Evolutionary conservation across 64 coral and sea anemone species (phyloP).

Genomic region (Exaiptasia diaphana): DNA sequence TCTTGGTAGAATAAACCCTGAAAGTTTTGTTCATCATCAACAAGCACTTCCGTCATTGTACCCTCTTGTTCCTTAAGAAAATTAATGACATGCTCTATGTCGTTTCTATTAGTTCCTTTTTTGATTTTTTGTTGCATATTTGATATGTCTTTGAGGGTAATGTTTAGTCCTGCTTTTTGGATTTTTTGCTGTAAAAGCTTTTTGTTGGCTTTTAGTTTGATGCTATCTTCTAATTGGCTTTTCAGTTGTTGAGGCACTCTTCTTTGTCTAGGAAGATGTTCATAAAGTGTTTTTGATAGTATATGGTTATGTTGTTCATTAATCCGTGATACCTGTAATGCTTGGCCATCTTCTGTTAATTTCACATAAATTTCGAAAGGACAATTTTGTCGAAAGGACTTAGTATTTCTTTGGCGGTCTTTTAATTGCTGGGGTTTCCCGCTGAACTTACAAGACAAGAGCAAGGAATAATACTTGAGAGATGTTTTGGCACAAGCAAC

Average conservation of each 20-base stretch:
- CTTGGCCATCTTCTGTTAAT: conserved; percentile 7
- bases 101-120: conserved; percentile 23
- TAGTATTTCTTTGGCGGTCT: conserved; percentile 29
- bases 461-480: conserved; percentile 22
- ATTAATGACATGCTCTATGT: conserved; percentile 13
- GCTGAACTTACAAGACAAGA: conserved; percentile 19
- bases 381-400: conserved; percentile 48
- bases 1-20: conserved; percentile 55
- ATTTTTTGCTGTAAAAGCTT: conserved; percentile 44
- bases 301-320: conserved; percentile 19
- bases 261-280: conserved; percentile 11
- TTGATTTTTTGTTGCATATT: conserved; percentile 49
- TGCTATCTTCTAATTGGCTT: conserved; percentile 13
- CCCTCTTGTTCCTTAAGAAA: conserved; percentile 15
- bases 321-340: conserved; percentile 7
- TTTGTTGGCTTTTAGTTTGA: conserved; percentile 26
- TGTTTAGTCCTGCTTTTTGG: conserved; percentile 6
- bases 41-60: conserved; percentile 15
- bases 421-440: not conserved
- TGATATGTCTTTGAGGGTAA: conserved; percentile 44
- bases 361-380: conserved; percentile 31
- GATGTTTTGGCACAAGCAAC: not conserved
- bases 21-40: conserved; percentile 66
- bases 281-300: conserved; percentile 13
- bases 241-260: conserved; percentile 1